phyloP scores from a whole-genome alignment of 2,113 vertebrate genomes.

The Galeopterus variegatus region DNA sequence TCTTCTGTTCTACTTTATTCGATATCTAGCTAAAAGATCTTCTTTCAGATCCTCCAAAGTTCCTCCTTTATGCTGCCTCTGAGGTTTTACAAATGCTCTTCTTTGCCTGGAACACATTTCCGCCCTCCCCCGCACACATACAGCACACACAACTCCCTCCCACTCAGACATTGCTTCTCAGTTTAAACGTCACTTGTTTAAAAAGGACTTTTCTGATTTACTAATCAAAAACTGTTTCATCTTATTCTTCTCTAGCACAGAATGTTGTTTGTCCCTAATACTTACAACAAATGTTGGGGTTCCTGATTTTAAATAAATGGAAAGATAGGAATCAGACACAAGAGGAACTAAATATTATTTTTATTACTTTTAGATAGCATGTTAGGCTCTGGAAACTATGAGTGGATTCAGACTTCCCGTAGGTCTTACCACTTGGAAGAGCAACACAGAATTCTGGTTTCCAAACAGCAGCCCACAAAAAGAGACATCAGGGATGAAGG shows the following conservation, averaged over 20 bases:
- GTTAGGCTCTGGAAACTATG: neutral
- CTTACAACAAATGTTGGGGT: neutral
- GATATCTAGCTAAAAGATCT: neutral
- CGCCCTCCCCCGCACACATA: neutral
- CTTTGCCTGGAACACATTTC: slow-evolving; percentile 14
- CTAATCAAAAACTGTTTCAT: slow-evolving; percentile 22
- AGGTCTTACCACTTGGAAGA: neutral
- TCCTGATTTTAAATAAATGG: slow-evolving; percentile 49
- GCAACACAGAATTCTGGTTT: neutral
- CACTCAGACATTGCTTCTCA: slow-evolving; percentile 35
- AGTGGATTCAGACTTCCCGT: neutral
- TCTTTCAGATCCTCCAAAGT: slow-evolving; percentile 57
- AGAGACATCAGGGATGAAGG: neutral
- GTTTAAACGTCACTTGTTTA: slow-evolving; percentile 65
- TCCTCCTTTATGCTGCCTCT: slow-evolving; percentile 49
- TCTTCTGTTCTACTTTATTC: neutral
- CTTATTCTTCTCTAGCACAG: neutral
- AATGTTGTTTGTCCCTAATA: neutral
- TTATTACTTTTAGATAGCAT: neutral
- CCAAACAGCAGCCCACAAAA: neutral
- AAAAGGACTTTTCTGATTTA: slow-evolving; percentile 60
- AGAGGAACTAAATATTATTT: neutral
- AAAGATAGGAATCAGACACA: neutral
- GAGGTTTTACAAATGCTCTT: slow-evolving; percentile 62
- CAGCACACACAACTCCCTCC: neutral